Base-by-base conservation (phyloP, 2,113 vertebrate genomes). In the Caloenas nicobarica region DNA sequence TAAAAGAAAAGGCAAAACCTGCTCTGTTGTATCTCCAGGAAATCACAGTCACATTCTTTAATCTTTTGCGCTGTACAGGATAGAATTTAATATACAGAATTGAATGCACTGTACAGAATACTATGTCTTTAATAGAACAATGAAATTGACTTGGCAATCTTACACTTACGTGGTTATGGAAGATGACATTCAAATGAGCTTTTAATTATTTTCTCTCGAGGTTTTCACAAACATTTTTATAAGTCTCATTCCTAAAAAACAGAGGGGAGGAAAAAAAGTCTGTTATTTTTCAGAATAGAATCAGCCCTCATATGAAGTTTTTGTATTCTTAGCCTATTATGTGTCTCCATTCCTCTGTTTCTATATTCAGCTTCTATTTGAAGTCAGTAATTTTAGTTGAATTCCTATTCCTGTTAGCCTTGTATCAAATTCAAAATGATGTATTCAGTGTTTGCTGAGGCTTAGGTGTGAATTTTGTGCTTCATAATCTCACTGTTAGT, bases 251-350 rank as follows among this genome's bases (percentile, higher is more conserved):
- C 2, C 7, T 50, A 66, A 87, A 86, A 86, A 44, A 24, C 4
- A 50, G 18, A 53, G 6, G 17, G 18, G 44, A 18, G 18, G 18
- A 21, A 1, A 9, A 56, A 64, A 17, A 46, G 9, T 3, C 0
- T 34, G 7, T 10, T 36, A 5, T 62, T 64, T 68, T 83, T 50
- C 42, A 29, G 29, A 64, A 86, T 18, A 74, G 2, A 61, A 40
- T 44, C 29, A 18, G 10, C 42, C 22, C 11, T 7, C 7, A 4
- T 18, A 23, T 38, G 13, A 10, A 48, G 11, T 71, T 28, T 74
- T 66, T 50, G 53, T 68, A 57, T 76, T 74, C 6, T 10, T 50
- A 31, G n/a, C 12, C 10, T 61, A 10, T 31, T 70, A 31, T n/a
- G 2, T 19, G 9, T 71, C 26, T 91, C 42, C 5, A 11, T 84